Conservation (phyloP, 92 coral and sea anemone genomes). For the Bergia sp. region DNA sequence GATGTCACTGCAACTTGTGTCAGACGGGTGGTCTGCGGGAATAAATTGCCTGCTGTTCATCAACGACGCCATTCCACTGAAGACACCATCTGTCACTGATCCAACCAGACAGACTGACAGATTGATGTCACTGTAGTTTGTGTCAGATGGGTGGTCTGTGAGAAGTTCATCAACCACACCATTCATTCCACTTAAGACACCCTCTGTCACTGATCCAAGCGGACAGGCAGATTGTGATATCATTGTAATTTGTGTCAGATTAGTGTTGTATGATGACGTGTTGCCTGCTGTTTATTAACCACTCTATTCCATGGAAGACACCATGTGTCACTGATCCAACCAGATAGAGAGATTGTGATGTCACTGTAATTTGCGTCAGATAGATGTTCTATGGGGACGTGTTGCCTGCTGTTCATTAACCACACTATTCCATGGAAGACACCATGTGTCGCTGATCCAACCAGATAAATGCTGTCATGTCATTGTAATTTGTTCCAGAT, state of each 20-base stretch:
- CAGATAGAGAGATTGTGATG: slow-evolving; percentile 19
- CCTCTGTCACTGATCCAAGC: slow-evolving; percentile 51
- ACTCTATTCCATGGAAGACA: slow-evolving; percentile 64
- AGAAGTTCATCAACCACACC: slow-evolving; percentile 56
- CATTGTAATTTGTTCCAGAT: slow-evolving; percentile 56
- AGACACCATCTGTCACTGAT: slow-evolving; percentile 40
- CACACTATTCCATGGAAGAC: slow-evolving; percentile 54
- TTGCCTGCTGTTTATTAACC: slow-evolving; percentile 69
- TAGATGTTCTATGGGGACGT: slow-evolving; percentile 38
- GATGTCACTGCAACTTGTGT: slow-evolving; percentile 46
- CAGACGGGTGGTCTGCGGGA: slow-evolving; percentile 52
- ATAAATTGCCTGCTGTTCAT: slow-evolving; percentile 70
- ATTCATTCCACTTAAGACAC: slow-evolving; percentile 27
- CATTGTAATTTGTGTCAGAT: slow-evolving; percentile 7
- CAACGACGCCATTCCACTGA: slow-evolving; percentile 44
- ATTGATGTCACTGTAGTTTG: slow-evolving; percentile 38
- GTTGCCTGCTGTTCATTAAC: slow-evolving; percentile 60
- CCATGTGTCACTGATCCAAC: slow-evolving; percentile 60
- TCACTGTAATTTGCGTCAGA: slow-evolving; percentile 58
- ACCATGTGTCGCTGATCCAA: slow-evolving; percentile 51
- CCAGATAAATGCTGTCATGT: background rate
- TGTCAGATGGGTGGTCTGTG: slow-evolving; percentile 54
- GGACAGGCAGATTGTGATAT: too few species aligned
- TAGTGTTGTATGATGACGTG: slow-evolving; percentile 58
- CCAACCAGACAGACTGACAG: slow-evolving; percentile 2